phyloP scores from a whole-genome alignment of 1,140 invertebrate genomes.

The Trichonephila inaurata region DNA sequence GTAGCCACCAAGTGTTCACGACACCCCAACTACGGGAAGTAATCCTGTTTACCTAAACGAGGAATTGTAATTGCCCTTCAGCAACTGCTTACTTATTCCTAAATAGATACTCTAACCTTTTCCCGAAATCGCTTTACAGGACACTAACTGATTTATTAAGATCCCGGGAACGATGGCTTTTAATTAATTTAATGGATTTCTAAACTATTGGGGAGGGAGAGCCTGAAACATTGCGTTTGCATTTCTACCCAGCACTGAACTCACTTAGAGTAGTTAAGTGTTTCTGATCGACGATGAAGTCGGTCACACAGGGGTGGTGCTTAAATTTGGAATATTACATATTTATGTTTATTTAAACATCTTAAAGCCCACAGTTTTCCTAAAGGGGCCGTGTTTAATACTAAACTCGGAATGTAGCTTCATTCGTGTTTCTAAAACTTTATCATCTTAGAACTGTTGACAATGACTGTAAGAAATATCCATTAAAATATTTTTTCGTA shows the following conservation, averaged over 20 bases:
- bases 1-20: slow-evolving; percentile 57
- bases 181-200: slow-evolving; percentile 75
- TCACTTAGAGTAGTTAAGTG: slow-evolving; percentile 37
- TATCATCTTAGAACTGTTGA: no score
- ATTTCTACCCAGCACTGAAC: slow-evolving; percentile 11
- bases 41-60: slow-evolving; percentile 68
- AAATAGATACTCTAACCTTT: slow-evolving; percentile 55
- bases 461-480: no score
- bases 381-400: background rate
- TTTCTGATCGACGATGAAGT: slow-evolving; percentile 34
- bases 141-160: slow-evolving; percentile 73
- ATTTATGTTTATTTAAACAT: slow-evolving; percentile 36
- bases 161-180: slow-evolving; percentile 64
- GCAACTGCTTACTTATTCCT: slow-evolving; percentile 59
- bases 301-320: background rate
- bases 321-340: slow-evolving; percentile 11
- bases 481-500: no score
- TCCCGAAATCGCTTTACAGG: slow-evolving; percentile 56
- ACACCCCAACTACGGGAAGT: slow-evolving; percentile 54
- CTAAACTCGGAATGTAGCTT: background rate
- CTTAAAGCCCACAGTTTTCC: background rate
- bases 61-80: slow-evolving; percentile 72
- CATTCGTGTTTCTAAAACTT: background rate
- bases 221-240: slow-evolving; percentile 55
- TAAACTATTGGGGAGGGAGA: slow-evolving; percentile 54